phyloP scores from a whole-genome alignment of 2,113 vertebrate species.

The Phrynosoma platyrhinos region DNA sequence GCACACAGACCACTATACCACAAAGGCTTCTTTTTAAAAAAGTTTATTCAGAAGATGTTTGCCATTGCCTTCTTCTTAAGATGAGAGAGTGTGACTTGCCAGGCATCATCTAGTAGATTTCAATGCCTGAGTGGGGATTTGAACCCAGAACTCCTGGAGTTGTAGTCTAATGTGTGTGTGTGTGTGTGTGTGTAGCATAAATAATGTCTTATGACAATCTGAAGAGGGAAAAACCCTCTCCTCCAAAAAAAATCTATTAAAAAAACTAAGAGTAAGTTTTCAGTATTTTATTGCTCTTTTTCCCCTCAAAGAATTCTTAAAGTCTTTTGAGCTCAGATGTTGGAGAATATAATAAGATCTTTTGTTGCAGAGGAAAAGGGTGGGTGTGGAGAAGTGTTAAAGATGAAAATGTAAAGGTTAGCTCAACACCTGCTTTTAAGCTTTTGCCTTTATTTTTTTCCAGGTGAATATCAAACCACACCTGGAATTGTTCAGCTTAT shows the following conservation, averaged over 20 bases:
- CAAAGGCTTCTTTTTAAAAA: too few relatives aligned
- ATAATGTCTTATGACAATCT: neutral
- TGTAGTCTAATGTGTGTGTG: neutral
- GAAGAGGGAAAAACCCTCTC: too few relatives aligned
- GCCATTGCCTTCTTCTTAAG: too few relatives aligned
- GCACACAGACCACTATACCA: too few relatives aligned
- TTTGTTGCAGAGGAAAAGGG: constrained; percentile 12
- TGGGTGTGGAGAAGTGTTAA: constrained; percentile 27
- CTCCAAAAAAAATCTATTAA: neutral
- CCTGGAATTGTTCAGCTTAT: constrained; percentile 5
- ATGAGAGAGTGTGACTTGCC: too few relatives aligned
- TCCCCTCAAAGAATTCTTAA: neutral
- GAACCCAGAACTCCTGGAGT: too few relatives aligned
- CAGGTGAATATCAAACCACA: neutral
- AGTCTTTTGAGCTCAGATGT: neutral
- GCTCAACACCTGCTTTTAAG: constrained; percentile 18
- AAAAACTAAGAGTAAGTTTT: neutral
- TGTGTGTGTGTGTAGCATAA: neutral
- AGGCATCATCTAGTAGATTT: too few relatives aligned
- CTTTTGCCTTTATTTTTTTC: neutral
- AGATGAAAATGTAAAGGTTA: constrained; percentile 14
- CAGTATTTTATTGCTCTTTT: neutral
- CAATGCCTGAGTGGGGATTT: too few relatives aligned
- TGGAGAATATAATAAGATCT: neutral
- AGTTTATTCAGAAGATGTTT: too few relatives aligned